Evolutionary conservation across 2,888 invertebrate species (phyloP), one percentile per base, ranked within the genome.

Genomic region (Gortyna flavago): DNA sequence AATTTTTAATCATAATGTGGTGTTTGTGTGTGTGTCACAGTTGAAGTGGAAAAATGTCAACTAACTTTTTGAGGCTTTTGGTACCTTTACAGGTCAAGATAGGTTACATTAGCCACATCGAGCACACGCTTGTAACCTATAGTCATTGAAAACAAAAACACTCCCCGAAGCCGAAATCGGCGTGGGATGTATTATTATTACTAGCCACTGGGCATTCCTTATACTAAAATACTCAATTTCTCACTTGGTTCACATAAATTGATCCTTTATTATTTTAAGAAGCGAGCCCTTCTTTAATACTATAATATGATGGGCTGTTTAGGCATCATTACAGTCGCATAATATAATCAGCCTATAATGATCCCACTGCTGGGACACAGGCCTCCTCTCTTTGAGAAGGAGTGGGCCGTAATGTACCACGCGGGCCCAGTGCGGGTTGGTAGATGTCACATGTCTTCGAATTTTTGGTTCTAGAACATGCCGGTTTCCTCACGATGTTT

Each of bases 201-300:
- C 25, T 54, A 25, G 54, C 25, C 54, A 8, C 54, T 54, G 54
- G 54, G 25, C 25, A 21, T 51, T 25, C 8, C 2, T 38, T 54
- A 29, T 69, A 81, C 35, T 75, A 82, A 32, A 75, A 66, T 70
- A 61, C 51, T 81, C 16, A n/a, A 38, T 70, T 61, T 59, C 29
- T 67, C 81, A 66, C 29, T 41, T 38, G 1, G 21, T 29, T 0
- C 51, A 74, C 18, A 35, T 25, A 51, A 25, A 29, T 25, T 29
- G 11, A 65, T 73, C 21, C 16, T 16, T 67, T 8, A 18, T 41
- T n/a, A 38, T 51, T 74, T n/a, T 25, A 18, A 48, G 16, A n/a
- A 18, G 65, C 38, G 38, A n/a, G 2, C 9, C n/a, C 38, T 65
- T 65, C 13, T 38, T 8, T 38, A 25, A 35, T 35, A 62, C 11